Evolutionary conservation across 2,113 vertebrate species (phyloP).

Genomic region (Amphilophus citrinellus): DNA sequence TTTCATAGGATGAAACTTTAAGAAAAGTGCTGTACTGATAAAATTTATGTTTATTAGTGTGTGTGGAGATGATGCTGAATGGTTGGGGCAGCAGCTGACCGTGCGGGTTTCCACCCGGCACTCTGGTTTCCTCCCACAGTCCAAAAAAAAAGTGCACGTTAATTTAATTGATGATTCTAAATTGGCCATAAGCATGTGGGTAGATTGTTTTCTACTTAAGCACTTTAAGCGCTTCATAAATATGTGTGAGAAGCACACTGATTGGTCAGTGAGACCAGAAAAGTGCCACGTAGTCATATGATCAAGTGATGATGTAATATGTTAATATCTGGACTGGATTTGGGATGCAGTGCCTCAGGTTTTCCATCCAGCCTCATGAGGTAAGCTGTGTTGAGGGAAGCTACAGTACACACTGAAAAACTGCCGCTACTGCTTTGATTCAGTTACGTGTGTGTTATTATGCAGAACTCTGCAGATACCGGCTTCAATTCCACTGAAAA

Average conservation of each 20-base stretch:
- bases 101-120: not conserved
- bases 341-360: not conserved
- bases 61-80: not conserved
- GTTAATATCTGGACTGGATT: not conserved
- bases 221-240: not conserved
- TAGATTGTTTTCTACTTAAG: no score
- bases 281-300: not conserved
- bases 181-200: not conserved
- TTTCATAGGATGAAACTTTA: not conserved
- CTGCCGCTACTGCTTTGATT: not conserved
- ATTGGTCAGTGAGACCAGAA: not conserved
- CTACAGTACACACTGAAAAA: not conserved
- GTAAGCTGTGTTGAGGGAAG: not conserved
- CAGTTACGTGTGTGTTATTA: not conserved
- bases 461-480: constrained; percentile 17
- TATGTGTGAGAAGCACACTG: not conserved
- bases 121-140: not conserved
- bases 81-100: not conserved
- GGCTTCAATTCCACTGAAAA: constrained; percentile 23
- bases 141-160: not conserved
- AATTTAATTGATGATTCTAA: not conserved
- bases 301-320: not conserved
- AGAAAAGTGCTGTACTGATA: not conserved
- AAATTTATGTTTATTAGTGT: not conserved
- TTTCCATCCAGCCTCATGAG: not conserved